Percentiles rank a stretch among this genome's conserved stretches.
Conservation (phyloP, 2,113 vertebrate species). For the Miniopterus natalensis region DNA sequence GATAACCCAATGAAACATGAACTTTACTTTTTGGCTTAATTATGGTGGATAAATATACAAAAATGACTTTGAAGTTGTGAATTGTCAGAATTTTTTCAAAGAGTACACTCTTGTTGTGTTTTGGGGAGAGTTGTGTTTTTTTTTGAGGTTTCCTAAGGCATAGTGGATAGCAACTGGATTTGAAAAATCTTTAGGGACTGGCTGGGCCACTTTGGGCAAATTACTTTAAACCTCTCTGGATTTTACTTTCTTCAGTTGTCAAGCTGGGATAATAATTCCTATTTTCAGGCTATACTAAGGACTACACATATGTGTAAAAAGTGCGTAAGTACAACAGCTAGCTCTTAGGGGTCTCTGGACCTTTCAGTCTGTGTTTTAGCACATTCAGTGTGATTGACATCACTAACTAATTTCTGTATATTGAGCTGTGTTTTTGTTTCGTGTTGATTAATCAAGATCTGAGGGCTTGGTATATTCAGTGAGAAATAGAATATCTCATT, state of each 20-base stretch:
- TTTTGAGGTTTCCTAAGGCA: not conserved
- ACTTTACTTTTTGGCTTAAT: constrained; percentile 43
- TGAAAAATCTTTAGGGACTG: not conserved
- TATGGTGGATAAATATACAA: constrained; percentile 2
- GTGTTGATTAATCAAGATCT: not conserved
- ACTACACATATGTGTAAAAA: not conserved
- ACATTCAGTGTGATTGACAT: not conserved
- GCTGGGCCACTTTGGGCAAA: not conserved
- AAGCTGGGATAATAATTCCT: not conserved
- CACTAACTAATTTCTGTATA: not conserved
- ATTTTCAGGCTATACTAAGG: not conserved
- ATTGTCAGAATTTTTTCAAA: not conserved
- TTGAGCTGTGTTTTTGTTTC: constrained; percentile 1
- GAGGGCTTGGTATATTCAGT: not conserved
- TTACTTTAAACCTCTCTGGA: not conserved
- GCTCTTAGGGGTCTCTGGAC: not conserved
- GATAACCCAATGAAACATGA: not conserved
- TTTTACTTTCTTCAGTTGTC: not conserved
- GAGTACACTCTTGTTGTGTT: not conserved
- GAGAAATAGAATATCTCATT: constrained; percentile 1
- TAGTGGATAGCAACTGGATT: not conserved
- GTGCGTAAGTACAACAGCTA: not conserved
- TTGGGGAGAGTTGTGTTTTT: not conserved
- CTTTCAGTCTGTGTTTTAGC: not conserved
- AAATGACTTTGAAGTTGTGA: not conserved